Evolutionary conservation across 35 echinoderm and acorn worm genomes (phyloP).

Genomic region (Nesometra sesokonis): DNA sequence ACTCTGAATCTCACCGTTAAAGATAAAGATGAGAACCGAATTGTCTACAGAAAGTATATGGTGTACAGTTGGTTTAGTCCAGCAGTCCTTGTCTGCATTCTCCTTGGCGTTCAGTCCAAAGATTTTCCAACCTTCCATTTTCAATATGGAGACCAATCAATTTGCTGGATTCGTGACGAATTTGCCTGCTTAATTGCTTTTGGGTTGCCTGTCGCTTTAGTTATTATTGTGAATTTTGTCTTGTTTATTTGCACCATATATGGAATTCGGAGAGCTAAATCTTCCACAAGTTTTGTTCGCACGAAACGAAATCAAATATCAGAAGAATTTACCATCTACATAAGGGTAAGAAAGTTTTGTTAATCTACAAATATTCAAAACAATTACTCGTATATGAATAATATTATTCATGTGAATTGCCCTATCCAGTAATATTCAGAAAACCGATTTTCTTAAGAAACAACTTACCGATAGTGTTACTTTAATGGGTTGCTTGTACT

Average conservation of each 20-base stretch:
- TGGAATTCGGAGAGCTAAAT: background rate
- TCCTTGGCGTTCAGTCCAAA: background rate
- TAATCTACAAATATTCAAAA: too few species aligned
- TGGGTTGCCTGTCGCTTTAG: background rate
- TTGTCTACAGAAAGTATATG: background rate
- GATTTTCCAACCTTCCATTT: background rate
- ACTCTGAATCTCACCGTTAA: background rate
- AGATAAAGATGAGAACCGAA: background rate
- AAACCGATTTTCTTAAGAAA: too few species aligned
- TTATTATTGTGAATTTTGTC: background rate
- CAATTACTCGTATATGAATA: too few species aligned
- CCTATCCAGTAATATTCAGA: too few species aligned
- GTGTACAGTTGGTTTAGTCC: background rate
- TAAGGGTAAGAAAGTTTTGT: conserved; percentile 27
- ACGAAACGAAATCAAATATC: background rate
- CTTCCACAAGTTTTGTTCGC: background rate
- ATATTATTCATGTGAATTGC: background rate
- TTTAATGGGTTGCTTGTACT: too few species aligned
- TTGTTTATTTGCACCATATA: background rate
- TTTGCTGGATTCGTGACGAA: conserved; percentile 3
- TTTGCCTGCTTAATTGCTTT: background rate
- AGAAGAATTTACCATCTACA: conserved; percentile 8
- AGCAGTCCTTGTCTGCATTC: background rate
- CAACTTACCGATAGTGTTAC: too few species aligned
- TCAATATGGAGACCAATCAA: background rate